Evolutionary conservation across 1,140 invertebrate species (phyloP).

Genomic region (Drosophila sulfurigaster): DNA sequence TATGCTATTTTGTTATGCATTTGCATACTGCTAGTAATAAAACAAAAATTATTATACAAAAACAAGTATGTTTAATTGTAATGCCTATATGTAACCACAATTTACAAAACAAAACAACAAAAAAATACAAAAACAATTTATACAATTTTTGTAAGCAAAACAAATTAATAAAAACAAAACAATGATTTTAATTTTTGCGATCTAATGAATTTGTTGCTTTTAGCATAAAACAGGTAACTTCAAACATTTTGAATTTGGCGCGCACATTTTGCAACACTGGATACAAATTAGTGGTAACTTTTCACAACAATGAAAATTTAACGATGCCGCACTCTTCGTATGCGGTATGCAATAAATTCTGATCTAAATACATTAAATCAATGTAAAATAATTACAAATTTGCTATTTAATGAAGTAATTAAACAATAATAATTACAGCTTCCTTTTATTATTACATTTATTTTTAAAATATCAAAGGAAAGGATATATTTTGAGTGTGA

Average conservation of each 20-base stretch:
- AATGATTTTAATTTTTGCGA: slow-evolving; percentile 59
- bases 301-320: not conserved
- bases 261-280: slow-evolving; percentile 6
- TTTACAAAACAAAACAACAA: slow-evolving; percentile 55
- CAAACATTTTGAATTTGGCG: not conserved
- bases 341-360: not conserved
- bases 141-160: slow-evolving; percentile 71
- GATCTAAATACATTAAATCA: too few species aligned
- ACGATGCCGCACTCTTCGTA: not conserved
- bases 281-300: not conserved
- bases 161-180: slow-evolving; percentile 63
- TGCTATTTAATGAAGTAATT: too few species aligned
- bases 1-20: slow-evolving; percentile 54
- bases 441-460: too few species aligned
- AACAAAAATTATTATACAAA: slow-evolving; percentile 48
- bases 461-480: too few species aligned
- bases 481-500: too few species aligned
- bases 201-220: slow-evolving; percentile 29
- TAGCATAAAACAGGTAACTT: not conserved
- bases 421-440: too few species aligned
- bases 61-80: slow-evolving; percentile 40
- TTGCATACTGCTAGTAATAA: slow-evolving; percentile 49
- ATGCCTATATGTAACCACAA: slow-evolving; percentile 60
- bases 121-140: slow-evolving; percentile 45
- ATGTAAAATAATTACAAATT: too few species aligned